Evolutionary conservation across 2,888 invertebrate species (phyloP).

Genomic region (Molanna angustata): DNA sequence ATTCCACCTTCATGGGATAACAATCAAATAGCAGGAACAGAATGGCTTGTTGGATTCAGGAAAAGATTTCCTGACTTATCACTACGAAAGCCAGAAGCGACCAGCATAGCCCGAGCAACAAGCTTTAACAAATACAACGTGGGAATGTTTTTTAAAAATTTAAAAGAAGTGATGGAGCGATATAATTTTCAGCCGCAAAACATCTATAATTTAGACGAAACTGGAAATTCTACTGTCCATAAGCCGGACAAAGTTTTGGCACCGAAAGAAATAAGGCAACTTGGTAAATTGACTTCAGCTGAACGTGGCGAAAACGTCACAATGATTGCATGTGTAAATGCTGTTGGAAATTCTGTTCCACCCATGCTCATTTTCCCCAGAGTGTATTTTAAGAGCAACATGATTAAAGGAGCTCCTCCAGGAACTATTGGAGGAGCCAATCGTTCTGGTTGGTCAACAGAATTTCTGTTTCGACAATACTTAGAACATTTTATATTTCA

Average conservation of each 20-base stretch:
- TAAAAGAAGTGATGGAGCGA: neutral
- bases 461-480: conserved; percentile 1
- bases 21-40: neutral
- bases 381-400: neutral
- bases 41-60: conserved; percentile 1
- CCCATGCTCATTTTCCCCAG: neutral
- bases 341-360: neutral
- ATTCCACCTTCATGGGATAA: neutral
- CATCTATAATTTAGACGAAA: neutral
- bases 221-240: neutral
- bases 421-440: neutral
- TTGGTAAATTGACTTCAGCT: neutral
- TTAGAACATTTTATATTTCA: neutral
- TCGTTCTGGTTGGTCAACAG: neutral
- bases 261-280: neutral
- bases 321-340: conserved; percentile 4
- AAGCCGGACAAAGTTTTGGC: neutral
- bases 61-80: neutral
- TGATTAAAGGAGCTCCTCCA: neutral
- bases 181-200: neutral
- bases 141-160: neutral
- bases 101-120: neutral
- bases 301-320: neutral
- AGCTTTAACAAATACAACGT: conserved; percentile 1
- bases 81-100: conserved; percentile 8